These are phyloP conservation scores for Apodemia zela DNA, from an alignment of 2,888 invertebrate genomes.

Conservation along the genomic window DNA sequence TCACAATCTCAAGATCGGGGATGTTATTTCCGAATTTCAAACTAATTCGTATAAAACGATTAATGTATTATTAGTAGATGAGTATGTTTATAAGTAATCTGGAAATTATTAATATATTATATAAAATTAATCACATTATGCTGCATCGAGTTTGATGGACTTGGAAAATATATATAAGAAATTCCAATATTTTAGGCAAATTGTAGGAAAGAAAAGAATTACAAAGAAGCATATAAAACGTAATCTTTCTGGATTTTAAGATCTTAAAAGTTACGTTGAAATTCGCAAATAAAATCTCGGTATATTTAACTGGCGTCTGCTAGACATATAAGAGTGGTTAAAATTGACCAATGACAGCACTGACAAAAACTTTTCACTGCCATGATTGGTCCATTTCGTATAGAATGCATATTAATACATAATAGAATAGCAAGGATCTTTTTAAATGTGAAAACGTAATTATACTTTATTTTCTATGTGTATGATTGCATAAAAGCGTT, in stretches of 20 bases:
- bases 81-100: conserved; percentile 19
- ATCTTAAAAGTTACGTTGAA: conserved; percentile 34
- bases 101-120: conserved; percentile 22
- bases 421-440: conserved; percentile 26
- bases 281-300: conserved; percentile 66
- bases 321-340: conserved; percentile 71
- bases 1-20: conserved; percentile 76
- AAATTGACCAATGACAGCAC: conserved; percentile 79
- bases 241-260: conserved; percentile 21
- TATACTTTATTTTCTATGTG: conserved; percentile 2
- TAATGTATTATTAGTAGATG: conserved; percentile 23
- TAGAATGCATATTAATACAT: conserved; percentile 58
- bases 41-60: conserved; percentile 23
- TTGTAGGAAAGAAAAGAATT: not conserved
- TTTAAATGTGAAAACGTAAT: conserved; percentile 11
- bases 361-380: conserved; percentile 67
- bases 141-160: conserved; percentile 24
- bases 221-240: conserved; percentile 19
- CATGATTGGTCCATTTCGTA: conserved; percentile 78
- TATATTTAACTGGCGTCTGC: conserved; percentile 69
- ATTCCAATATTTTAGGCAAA: conserved; percentile 17
- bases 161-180: conserved; percentile 21
- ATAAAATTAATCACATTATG: conserved; percentile 21
- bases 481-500: conserved; percentile 3
- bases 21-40: conserved; percentile 58